Base-by-base conservation (phyloP, 2,888 invertebrate species). In the Drosophila percnosoma region DNA sequence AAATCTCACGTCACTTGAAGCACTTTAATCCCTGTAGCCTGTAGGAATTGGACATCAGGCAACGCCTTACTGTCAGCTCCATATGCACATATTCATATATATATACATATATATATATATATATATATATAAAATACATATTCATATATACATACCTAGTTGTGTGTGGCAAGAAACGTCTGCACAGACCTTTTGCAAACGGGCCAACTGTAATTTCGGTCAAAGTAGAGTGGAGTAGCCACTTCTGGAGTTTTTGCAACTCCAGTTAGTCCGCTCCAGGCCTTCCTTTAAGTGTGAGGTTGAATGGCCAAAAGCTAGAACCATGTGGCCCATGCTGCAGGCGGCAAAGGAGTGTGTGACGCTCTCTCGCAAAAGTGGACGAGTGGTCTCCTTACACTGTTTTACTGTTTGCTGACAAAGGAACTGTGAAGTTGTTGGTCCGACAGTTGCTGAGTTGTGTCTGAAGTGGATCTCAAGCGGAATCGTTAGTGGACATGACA, bases 381-480 rank as follows among this genome's bases (percentile, higher is more conserved):
- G 36, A 77, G 72, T 63, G 71, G 51, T 29, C 68, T 73, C 58
- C 78, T 77, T 81, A 61, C 78, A 77, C 62, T 67, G 72, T 81
- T 65, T 53, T 77, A 68, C 72, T 89, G 84, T 89, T 86, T 80
- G 68, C 89, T 53, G 74, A 90, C 89, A 90, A 89, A 87, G 89
- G 73, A 68, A 66, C 84, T 80, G 87, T 77, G 63, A 77, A 90
- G 89, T 86, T 86, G 89, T 68, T 78, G 66, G 73, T 72, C 76
- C 74, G 86, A 87, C 86, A 85, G 83, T 75, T 88, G 82, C 85
- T 76, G 88, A 88, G 68, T 61, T 54, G 84, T 31, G 67, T 67
- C 60, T 82, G 72, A 54, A 87, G 72, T 68, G 70, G 36, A 18
- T 15, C 60, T 68, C 54, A 68, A 54, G 63, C 53, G 66, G 58